Base-by-base conservation (phyloP, 2,888 invertebrate genomes). In the Tetragnatha montana region DNA sequence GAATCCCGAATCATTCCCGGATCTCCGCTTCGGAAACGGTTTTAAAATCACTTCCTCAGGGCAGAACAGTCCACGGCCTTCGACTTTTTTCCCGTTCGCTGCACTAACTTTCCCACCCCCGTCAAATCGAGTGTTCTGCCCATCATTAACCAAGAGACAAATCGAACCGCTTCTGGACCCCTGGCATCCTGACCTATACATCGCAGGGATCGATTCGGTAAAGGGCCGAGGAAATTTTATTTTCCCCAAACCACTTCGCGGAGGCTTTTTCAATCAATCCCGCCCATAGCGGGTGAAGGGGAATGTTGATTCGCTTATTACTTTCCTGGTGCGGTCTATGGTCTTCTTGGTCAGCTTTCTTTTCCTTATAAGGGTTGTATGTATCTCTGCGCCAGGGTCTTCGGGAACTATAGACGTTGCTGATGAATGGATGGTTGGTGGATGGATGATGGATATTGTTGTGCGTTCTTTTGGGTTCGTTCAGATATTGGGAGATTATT, bases 71-170 rank as follows among this genome's bases (percentile, higher is more conserved):
- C 68, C 68, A 19, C 49, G 47, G 69, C 80, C 68, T 82, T 70
- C 81, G 22, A 21, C 51, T 71, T 82, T 73, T 50, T 71, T 70
- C 70, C 70, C 21, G 35, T 69, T 78, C 76, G 70, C 22, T 78
- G 76, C 70, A 78, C 76, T 70, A 84, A 84, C 69, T 78, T 84
- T 49, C 69, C 47, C 69, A 76, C 69, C 69, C n/a, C 71, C 75
- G 84, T 78, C 84, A 84, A 84, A 84, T 84, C 84, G 84, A 84
- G 84, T 84, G 84, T 84, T 78, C 84, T 76, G 76, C 76, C 84
- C 84, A 84, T 84, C 84, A 76, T 84, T 84, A 84, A 84, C 84
- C 70, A 50, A 60, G 80, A 74, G 73, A 86, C 80, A 86, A 86
- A 86, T 86, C 60, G 73, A 22, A 80, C 80, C 68, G 80, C 74